Evolutionary conservation across 2,888 invertebrate genomes (phyloP).

Genomic region (Elgonia sp.): DNA sequence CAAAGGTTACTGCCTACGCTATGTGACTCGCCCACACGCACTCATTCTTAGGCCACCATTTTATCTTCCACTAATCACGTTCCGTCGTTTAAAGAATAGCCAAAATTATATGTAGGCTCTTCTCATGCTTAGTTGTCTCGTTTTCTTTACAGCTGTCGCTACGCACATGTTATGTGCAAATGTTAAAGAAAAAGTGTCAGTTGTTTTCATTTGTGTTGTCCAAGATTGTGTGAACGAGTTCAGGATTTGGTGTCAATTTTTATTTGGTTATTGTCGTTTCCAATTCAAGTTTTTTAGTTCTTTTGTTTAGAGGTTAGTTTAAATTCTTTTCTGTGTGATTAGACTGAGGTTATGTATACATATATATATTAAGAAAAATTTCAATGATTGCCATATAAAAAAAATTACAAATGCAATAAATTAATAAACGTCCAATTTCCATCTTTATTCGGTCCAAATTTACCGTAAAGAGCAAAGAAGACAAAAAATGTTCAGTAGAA

Average conservation of each 20-base stretch:
- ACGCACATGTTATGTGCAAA: constrained; percentile 26
- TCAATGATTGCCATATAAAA: too few relatives aligned
- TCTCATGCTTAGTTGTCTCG: constrained; percentile 47
- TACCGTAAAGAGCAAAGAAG: too few relatives aligned
- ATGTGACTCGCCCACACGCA: constrained; percentile 59
- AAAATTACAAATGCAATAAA: too few relatives aligned
- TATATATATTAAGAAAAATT: too few relatives aligned
- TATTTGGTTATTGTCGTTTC: neutral
- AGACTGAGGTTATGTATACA: too few relatives aligned
- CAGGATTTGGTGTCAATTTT: neutral
- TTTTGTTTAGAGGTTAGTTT: neutral
- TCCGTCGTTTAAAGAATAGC: constrained; percentile 61
- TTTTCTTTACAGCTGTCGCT: constrained; percentile 41
- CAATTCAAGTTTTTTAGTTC: neutral
- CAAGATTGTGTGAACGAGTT: constrained; percentile 25
- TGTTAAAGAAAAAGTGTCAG: neutral
- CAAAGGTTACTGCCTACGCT: neutral
- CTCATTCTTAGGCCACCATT: constrained; percentile 63
- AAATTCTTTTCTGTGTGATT: too few relatives aligned
- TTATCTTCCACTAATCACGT: constrained; percentile 69
- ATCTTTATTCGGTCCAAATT: too few relatives aligned
- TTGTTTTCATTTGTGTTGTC: constrained; percentile 11
- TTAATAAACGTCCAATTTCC: too few relatives aligned
- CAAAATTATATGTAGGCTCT: constrained; percentile 58
- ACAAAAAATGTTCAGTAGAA: too few relatives aligned